A percentile compares a stretch with the other conserved stretches of the same genome.
Conservation (phyloP, 2,113 vertebrate species). For the Prunella himalayana region DNA sequence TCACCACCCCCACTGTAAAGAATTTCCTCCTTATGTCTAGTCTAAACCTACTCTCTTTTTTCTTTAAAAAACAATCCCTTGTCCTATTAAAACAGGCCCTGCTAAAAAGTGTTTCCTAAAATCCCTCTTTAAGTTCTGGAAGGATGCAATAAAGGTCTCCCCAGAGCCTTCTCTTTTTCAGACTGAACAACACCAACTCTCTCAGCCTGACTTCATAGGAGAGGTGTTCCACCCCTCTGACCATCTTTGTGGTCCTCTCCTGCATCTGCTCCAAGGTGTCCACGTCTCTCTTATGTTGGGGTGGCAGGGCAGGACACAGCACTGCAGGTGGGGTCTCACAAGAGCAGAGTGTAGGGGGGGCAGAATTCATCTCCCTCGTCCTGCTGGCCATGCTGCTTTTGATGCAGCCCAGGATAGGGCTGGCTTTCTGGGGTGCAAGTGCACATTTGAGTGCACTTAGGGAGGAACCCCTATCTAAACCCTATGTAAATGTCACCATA, state of each 20-base stretch:
- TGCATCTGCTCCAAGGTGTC: neutral
- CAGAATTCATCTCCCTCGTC: accelerated
- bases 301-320: neutral
- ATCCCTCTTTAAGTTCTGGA: neutral
- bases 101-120: neutral
- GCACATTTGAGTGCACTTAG: neutral
- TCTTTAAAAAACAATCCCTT: neutral
- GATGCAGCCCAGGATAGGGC: neutral
- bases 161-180: neutral
- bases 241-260: neutral
- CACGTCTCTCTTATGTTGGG: accelerated
- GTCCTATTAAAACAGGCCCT: neutral
- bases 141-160: neutral
- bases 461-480: neutral
- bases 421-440: neutral
- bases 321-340: neutral
- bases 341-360: too few species aligned
- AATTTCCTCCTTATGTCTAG: neutral
- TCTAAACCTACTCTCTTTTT: too few species aligned
- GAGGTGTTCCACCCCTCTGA: neutral
- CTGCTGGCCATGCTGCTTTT: neutral
- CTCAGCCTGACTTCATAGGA: neutral
- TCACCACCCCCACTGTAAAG: neutral
- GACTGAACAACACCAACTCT: neutral
- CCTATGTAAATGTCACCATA: neutral